These are phyloP conservation scores for Strix uralensis DNA, from an alignment of 2,113 vertebrate species.

Conservation along the genomic window DNA sequence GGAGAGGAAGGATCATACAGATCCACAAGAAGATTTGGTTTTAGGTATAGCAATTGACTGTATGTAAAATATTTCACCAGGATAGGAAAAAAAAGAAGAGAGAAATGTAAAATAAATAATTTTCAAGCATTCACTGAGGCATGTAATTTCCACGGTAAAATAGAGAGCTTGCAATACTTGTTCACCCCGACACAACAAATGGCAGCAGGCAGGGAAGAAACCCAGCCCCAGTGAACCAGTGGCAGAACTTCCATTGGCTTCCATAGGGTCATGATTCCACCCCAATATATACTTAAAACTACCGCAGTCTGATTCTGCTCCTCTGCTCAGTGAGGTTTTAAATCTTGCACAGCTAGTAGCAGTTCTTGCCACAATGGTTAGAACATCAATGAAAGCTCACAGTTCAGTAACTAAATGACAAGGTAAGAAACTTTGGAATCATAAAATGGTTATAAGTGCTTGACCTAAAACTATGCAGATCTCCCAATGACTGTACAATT, in stretches of 20 bases:
- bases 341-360: constrained; percentile 36
- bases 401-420: constrained; percentile 65
- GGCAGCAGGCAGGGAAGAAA: background rate
- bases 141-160: background rate
- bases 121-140: background rate
- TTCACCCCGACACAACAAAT: background rate
- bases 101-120: background rate
- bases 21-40: background rate
- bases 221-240: background rate
- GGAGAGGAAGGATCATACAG: background rate
- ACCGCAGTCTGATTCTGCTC: background rate
- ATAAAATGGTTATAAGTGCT: constrained; percentile 53
- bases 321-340: constrained; percentile 51
- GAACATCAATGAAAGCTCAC: constrained; percentile 61
- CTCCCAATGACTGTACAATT: background rate
- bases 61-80: background rate
- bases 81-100: background rate
- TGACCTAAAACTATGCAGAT: constrained; percentile 59
- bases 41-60: constrained; percentile 10
- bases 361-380: constrained; percentile 40
- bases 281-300: constrained; percentile 7
- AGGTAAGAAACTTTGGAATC: constrained; percentile 57
- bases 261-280: background rate
- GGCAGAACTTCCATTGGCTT: background rate
- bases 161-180: background rate